Percentiles rank a stretch among this genome's conserved stretches.
Evolutionary conservation across 2,888 invertebrate species (phyloP).

Genomic region (Junonia oenone): DNA sequence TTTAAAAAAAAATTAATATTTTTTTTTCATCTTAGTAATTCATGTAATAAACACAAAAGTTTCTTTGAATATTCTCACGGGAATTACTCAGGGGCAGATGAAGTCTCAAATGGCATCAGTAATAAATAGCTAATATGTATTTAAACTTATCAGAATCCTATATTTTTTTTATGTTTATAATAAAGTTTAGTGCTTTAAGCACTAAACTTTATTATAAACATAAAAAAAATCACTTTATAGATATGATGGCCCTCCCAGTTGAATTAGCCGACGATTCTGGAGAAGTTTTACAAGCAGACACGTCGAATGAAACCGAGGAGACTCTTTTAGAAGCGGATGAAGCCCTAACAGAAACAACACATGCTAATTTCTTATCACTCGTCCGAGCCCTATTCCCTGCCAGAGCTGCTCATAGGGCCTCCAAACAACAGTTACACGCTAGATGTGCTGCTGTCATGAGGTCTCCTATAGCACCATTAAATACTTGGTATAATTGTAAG

Average conservation of each 20-base stretch:
- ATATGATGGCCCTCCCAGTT: constrained; percentile 88
- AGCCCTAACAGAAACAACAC: constrained; percentile 87
- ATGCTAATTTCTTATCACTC: constrained; percentile 91
- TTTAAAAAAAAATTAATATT: no score
- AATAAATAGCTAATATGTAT: no score
- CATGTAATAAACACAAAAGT: no score
- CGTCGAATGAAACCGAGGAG: constrained; percentile 41
- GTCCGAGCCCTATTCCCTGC: constrained; percentile 93
- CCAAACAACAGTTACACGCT: constrained; percentile 86
- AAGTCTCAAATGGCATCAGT: no score
- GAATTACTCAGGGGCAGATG: no score
- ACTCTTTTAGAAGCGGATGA: constrained; percentile 49
- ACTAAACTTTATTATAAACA: no score
- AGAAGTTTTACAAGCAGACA: constrained; percentile 53
- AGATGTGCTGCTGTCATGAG: constrained; percentile 86
- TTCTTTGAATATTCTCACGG: no score
- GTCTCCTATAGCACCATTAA: constrained; percentile 89
- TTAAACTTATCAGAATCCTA: no score
- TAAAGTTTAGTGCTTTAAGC: no score
- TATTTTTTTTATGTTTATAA: no score
- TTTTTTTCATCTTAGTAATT: no score
- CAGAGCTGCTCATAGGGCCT: constrained; percentile 90
- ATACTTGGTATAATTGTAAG: constrained; percentile 86
- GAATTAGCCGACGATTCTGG: constrained; percentile 83
- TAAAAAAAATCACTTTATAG: no score